Evolutionary conservation across 2,797 vertebrate species (phyloP).

Genomic region (Oophaga sylvatica): DNA sequence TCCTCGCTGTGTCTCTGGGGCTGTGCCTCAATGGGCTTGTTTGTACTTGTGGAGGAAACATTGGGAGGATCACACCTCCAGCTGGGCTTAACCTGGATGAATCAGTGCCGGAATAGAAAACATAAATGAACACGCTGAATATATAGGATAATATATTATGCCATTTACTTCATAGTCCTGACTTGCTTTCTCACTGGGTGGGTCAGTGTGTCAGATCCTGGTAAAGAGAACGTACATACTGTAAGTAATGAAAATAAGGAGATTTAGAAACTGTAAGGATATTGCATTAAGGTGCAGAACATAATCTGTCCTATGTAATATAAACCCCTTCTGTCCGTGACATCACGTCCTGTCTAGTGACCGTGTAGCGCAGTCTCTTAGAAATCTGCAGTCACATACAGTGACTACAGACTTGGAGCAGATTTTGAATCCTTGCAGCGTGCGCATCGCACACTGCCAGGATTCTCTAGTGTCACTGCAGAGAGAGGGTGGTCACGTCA

Average conservation of each 20-base stretch:
- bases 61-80: conserved; percentile 55
- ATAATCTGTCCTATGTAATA: neutral
- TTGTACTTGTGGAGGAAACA: conserved; percentile 67
- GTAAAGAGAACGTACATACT: neutral
- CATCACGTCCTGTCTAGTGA: no score
- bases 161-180: neutral
- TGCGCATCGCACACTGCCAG: no score
- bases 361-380: no score
- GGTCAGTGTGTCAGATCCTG: conserved; percentile 5
- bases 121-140: neutral
- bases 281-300: neutral
- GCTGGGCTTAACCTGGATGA: conserved; percentile 60
- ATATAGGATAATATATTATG: neutral
- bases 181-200: conserved; percentile 14
- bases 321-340: neutral
- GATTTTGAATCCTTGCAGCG: no score
- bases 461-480: no score
- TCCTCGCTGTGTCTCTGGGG: neutral
- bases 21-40: conserved; percentile 45
- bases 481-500: no score
- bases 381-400: no score
- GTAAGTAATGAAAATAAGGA: neutral
- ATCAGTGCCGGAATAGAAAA: conserved; percentile 16
- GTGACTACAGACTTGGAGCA: no score
- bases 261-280: neutral